These are phyloP conservation scores for Eledona agricola DNA, from an alignment of 2,888 invertebrate species.

Conservation along the genomic window DNA sequence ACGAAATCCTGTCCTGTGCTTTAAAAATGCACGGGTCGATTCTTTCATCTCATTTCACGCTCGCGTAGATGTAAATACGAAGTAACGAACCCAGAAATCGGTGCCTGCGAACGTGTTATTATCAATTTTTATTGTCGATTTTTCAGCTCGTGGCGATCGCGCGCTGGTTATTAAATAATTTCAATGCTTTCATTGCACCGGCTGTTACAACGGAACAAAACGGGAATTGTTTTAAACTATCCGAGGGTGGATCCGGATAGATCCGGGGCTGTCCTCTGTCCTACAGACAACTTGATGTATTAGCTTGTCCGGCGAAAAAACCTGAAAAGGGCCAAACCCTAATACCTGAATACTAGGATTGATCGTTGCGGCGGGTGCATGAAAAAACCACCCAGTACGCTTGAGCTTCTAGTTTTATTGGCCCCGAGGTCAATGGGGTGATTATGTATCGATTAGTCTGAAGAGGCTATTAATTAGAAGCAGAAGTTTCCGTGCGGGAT, in stretches of 20 bases:
- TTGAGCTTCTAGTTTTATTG: constrained; percentile 10
- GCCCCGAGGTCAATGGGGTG: constrained; percentile 15
- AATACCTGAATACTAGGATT: constrained; percentile 21
- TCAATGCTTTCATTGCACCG: no score
- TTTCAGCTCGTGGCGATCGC: no score
- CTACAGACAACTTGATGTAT: constrained; percentile 29
- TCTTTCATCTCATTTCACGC: no score
- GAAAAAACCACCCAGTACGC: constrained; percentile 6
- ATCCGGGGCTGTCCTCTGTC: constrained; percentile 21
- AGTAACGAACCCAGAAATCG: no score
- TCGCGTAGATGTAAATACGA: no score
- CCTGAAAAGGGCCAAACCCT: constrained; percentile 20
- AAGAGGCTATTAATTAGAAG: constrained; percentile 25
- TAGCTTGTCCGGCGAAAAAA: constrained; percentile 20
- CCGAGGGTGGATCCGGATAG: constrained; percentile 24
- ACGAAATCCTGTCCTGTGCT: no score
- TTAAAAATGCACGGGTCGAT: no score
- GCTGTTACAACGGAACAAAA: no score
- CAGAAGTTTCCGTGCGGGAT: constrained; percentile 9
- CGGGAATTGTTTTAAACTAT: constrained; percentile 31
- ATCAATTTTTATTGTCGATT: no score
- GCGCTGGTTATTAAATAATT: no score
- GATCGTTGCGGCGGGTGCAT: constrained; percentile 9
- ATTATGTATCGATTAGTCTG: constrained; percentile 22
- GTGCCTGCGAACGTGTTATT: no score